Evolutionary conservation across 2,888 invertebrate species (phyloP), one percentile per base, ranked within the genome.

Genomic region (Shargacucullia verbasci): DNA sequence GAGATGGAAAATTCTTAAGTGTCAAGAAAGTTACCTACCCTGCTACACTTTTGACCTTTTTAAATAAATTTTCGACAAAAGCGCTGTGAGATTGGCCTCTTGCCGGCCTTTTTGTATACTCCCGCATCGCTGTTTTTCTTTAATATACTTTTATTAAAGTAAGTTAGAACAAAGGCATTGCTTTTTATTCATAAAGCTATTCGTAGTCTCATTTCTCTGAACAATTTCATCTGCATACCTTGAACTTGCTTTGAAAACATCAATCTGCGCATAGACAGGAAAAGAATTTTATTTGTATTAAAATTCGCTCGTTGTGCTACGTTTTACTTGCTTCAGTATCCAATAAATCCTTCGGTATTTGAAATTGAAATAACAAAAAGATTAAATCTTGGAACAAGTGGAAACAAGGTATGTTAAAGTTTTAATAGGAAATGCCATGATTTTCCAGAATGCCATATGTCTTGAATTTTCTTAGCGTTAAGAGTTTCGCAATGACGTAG

Each of bases 121-220:
- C 20, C 20, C 4, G n/a, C n/a, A n/a, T 20, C 20, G 20, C 20
- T 20, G 20, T 8, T 8, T 9, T 29, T 1, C 10, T 29, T 2
- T 7, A 29, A 10, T 9, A 29, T 6, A n/a, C 7, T 29, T 5
- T 1, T 29, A 29, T 15, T 6, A 38, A 33, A 11, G n/a, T 14
- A 43, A 31, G n/a, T 14, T 38, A 31, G 8, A 33, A 11, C 10
- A 3, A 9, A 12, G 6, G 31, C 14, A 37, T 52, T 52, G 13
- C 14, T 43, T 47, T 52, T 49, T 37, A 20, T 49, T 50, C n/a
- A 14, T 29, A 12, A 10, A 27, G 12, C 29, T 35, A n/a, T 40
- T 53, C 40, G 20, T 15, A 29, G 12, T 35, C 11, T 29, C 13
- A 35, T 41, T 48, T 35, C 11, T 35, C 35, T n/a, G 4, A 35